Evolutionary conservation across 1,140 invertebrate genomes (phyloP), one percentile per base, ranked within the genome.

Genomic region (Heliconius congener): DNA sequence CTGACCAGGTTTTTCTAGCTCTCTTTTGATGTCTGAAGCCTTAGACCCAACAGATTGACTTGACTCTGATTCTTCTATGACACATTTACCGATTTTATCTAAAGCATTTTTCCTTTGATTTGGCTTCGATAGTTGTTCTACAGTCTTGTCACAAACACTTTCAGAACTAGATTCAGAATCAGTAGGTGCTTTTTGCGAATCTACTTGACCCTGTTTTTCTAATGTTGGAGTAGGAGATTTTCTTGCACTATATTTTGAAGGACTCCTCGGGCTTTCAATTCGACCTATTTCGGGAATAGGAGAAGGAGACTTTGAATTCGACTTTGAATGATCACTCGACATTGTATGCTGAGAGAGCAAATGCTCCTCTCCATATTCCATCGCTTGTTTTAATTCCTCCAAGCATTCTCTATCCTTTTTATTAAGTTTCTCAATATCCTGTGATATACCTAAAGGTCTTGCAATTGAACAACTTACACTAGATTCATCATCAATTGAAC

Each of bases 391-490:
- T 34, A 95, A 83, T 78, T 95, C 94, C 85, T 95, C 93, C 16
- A 94, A 84, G 79, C 94, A 95, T 80, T 91, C 92, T 76, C 92
- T 89, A 88, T 94, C 95, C 90, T 90, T 95, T 89, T 87, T 95
- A 85, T 93, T 96, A 83, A 95, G 94, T 82, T 95, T 96, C 81
- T 96, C 96, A 78, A 96, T 96, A 85, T 96, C 96, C 88, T 97
- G 96, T 11, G 97, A 97, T 78, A 97, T 96, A 3, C 97, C 97
- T 76, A 97, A 92, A 0, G 97, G 96, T 76, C 96, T 95, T 19
- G 97, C 97, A 83, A 97, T 97, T 0, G 97, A 97, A 89, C 97
- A 97, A 81, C 97, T 97, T 8, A 97, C 96, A 85, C 97, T 97
- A 4, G 97, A 97, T 77, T 97, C 97, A 83, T 97, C 97, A 74